Percentiles rank a stretch among this genome's conserved stretches.
Conservation (phyloP, 2,888 invertebrate species). For the Zaprionus lineosus region DNA sequence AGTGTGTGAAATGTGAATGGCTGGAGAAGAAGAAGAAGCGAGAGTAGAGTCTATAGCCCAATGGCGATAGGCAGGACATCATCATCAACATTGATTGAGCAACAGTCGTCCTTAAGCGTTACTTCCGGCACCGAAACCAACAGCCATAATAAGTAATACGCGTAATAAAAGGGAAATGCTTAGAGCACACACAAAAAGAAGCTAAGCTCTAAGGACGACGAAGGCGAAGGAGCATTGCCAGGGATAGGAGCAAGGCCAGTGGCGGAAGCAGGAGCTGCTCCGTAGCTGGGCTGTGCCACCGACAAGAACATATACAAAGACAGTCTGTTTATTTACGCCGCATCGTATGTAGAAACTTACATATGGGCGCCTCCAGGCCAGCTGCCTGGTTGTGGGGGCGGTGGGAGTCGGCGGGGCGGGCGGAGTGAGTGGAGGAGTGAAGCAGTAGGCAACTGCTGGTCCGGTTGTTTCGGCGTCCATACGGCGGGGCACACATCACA, state of each 20-base stretch:
- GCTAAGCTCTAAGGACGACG: conserved; percentile 5
- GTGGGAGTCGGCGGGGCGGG: background rate
- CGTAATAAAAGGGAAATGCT: conserved; percentile 59
- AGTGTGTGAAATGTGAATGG: background rate
- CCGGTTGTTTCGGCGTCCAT: conserved; percentile 76
- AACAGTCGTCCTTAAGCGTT: conserved; percentile 60
- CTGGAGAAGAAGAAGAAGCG: background rate
- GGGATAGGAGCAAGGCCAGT: background rate
- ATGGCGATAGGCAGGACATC: conserved; percentile 43
- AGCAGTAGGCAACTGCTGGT: conserved; percentile 30
- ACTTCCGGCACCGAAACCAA: conserved; percentile 50
- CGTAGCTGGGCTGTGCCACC: conserved; percentile 2
- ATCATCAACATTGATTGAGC: conserved; percentile 54
- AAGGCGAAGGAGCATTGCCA: conserved; percentile 9
- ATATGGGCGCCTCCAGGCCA: conserved; percentile 79
- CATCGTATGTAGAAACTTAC: conserved; percentile 82
- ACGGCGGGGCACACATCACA: conserved; percentile 83
- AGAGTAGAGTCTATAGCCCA: conserved; percentile 21
- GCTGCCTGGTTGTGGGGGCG: background rate
- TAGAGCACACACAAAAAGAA: conserved; percentile 38
- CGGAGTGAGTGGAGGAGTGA: background rate
- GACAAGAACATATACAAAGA: conserved; percentile 63
- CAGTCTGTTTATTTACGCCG: conserved; percentile 82
- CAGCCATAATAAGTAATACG: conserved; percentile 40
- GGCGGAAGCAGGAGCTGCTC: background rate